Base-by-base conservation (phyloP, 2,888 invertebrate species). In the Abscondita cerata region DNA sequence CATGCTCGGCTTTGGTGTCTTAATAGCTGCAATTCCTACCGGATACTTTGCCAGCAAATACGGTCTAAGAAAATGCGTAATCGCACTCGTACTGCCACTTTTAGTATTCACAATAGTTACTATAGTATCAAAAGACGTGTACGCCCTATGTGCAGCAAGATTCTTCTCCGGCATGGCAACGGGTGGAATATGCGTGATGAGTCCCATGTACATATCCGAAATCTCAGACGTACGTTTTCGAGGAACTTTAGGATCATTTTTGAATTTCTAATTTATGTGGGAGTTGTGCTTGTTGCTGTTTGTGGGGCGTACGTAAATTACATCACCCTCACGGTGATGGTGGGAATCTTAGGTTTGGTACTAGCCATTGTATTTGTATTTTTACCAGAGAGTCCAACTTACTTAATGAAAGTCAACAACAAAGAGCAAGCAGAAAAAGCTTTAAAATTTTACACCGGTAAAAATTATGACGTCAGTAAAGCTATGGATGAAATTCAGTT, bases 161-260 rank as follows among this genome's bases (percentile, higher is more conserved):
- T 84, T 92, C 68, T 81, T 93, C 52, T 90, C 88, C 68, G 95
- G 95, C 52, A 77, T 88, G 55, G 84, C 81, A 0, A 73, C 85
- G 72, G 91, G 91, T 46, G 88, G 89, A 0, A 84, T 87, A 19
- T 91, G 91, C 73, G 91, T 44, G 1, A 18, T 44, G 9, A 44
- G 44, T 44, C 93, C 94, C 0, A 89, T 93, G 82, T 95, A 93
- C 77, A 88, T 94, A 25, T 88, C 89, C 0, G 95, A 95, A 81
- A 90, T 92, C 19, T 89, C 92, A 0, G 91, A 93, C 73, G 87
- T 89, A 0, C 87, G 88, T 31, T 86, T 91, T 71, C 84, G 93
- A 57, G 95, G 94, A 0, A 85, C 89, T 0, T 80, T 95, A n/a
- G 93, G 94, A 0, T 88, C 93, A 0, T 85, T 89, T 92, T 93